A percentile compares a stretch with the other conserved stretches of the same genome.
phyloP scores from a whole-genome alignment of 2,113 vertebrate species.

The Hassar affinis region DNA sequence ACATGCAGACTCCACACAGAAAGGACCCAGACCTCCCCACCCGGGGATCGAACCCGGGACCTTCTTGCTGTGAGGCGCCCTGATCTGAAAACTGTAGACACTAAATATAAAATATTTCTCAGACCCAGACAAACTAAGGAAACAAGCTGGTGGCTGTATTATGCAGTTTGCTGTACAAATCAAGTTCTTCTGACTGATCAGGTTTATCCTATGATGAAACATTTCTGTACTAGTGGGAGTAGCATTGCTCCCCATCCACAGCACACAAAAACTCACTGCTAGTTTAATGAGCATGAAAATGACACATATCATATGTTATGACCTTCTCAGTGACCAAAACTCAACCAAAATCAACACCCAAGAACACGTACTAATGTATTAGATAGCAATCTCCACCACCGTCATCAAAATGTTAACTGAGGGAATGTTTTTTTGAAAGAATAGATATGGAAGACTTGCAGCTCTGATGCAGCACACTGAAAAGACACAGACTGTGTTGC shows the following conservation, averaged over 20 bases:
- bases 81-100: neutral
- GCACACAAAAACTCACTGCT: neutral
- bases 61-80: too few species aligned
- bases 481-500: too few species aligned
- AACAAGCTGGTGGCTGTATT: neutral
- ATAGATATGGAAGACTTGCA: neutral
- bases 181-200: neutral
- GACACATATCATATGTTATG: neutral
- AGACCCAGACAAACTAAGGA: neutral
- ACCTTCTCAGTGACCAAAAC: neutral
- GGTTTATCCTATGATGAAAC: neutral
- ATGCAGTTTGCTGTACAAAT: neutral
- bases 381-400: neutral
- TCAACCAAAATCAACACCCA: neutral
- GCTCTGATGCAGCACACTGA: neutral
- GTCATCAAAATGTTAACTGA: neutral
- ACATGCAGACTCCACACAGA: too few species aligned
- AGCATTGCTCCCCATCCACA: neutral
- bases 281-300: neutral
- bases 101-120: neutral
- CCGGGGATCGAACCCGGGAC: too few species aligned
- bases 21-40: too few species aligned
- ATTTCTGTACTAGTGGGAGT: neutral
- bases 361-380: neutral
- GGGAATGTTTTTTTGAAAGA: neutral